phyloP scores from a whole-genome alignment of 2,888 invertebrate genomes.

The Plutella xylostella region DNA sequence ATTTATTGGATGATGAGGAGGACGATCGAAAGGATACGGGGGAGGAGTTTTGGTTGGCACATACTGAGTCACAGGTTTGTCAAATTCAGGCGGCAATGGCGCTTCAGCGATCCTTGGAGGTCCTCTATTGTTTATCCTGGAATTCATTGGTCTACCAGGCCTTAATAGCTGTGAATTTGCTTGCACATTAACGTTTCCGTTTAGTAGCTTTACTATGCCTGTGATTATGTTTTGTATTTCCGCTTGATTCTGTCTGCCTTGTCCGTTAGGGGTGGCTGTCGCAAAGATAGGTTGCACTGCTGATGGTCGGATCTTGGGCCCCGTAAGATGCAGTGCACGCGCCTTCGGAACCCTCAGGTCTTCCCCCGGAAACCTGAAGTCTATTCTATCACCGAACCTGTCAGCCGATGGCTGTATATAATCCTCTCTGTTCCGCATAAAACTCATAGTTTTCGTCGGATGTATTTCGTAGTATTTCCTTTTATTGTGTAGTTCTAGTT shows the following conservation, averaged over 20 bases:
- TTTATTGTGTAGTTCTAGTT: conserved; percentile 60
- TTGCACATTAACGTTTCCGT: conserved; percentile 89
- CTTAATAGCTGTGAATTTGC: conserved; percentile 76
- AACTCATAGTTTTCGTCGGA: conserved; percentile 65
- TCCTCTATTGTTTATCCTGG: conserved; percentile 89
- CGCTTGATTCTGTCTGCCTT: conserved; percentile 47
- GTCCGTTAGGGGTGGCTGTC: conserved; percentile 57
- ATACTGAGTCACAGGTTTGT: conserved; percentile 58
- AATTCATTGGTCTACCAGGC: conserved; percentile 75
- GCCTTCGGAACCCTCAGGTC: conserved; percentile 79
- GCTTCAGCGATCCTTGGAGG: conserved; percentile 88
- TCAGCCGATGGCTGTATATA: conserved; percentile 48
- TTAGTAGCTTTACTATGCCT: conserved; percentile 87
- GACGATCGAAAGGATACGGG: conserved; percentile 83
- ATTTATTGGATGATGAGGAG: conserved; percentile 76
- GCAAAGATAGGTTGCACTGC: conserved; percentile 67
- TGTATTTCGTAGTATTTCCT: conserved; percentile 65
- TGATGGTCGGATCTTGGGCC: conserved; percentile 73
- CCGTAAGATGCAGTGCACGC: conserved; percentile 73
- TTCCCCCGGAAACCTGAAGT: conserved; percentile 78
- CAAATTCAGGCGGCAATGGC: conserved; percentile 77
- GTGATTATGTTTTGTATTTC: conserved; percentile 93
- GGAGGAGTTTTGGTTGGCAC: conserved; percentile 68
- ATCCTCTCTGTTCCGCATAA: conserved; percentile 37
- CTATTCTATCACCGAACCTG: conserved; percentile 53